Conservation (phyloP, 2,888 invertebrate genomes). For the Agrotis clavis region DNA sequence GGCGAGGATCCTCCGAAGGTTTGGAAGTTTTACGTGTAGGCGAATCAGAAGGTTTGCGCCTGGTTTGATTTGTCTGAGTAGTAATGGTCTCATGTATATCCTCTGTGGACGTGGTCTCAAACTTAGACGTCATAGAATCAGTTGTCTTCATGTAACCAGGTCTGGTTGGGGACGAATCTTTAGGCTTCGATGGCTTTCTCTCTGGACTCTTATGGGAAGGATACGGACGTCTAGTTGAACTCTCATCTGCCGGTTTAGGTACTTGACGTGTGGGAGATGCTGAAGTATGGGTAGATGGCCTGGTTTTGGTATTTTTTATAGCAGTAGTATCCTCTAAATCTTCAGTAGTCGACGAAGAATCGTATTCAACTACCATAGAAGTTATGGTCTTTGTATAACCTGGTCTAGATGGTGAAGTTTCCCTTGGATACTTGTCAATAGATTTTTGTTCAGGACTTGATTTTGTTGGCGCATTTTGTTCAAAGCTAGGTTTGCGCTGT, state of each 20-base stretch:
- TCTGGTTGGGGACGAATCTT: slow-evolving; percentile 35
- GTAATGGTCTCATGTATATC: slow-evolving; percentile 32
- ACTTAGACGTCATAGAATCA: slow-evolving; percentile 49
- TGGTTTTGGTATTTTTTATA: slow-evolving; percentile 15
- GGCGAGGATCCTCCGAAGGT: slow-evolving; percentile 24
- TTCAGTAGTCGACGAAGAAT: slow-evolving; percentile 47
- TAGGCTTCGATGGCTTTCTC: slow-evolving; percentile 33
- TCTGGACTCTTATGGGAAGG: slow-evolving; percentile 33
- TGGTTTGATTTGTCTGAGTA: slow-evolving; percentile 29
- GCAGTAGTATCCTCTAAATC: slow-evolving; percentile 38
- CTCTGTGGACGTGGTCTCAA: slow-evolving; percentile 45
- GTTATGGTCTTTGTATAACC: slow-evolving; percentile 54
- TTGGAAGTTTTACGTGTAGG: slow-evolving; percentile 41
- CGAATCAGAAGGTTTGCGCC: slow-evolving; percentile 22
- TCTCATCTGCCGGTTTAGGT: neutral
- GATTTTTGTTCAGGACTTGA: slow-evolving; percentile 55
- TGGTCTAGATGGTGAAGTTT: slow-evolving; percentile 49
- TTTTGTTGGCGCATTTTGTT: slow-evolving; percentile 20
- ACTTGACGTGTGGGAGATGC: slow-evolving; percentile 34
- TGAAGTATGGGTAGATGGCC: slow-evolving; percentile 7
- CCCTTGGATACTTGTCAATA: slow-evolving; percentile 17
- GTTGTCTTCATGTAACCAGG: slow-evolving; percentile 48
- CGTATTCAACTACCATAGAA: slow-evolving; percentile 57
- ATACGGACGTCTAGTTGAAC: slow-evolving; percentile 1
- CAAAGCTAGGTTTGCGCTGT: slow-evolving; percentile 38